Percentiles rank a stretch among this genome's conserved stretches.
Evolutionary conservation across 1,140 invertebrate species (phyloP).

Genomic region (Ylistrum balloti): DNA sequence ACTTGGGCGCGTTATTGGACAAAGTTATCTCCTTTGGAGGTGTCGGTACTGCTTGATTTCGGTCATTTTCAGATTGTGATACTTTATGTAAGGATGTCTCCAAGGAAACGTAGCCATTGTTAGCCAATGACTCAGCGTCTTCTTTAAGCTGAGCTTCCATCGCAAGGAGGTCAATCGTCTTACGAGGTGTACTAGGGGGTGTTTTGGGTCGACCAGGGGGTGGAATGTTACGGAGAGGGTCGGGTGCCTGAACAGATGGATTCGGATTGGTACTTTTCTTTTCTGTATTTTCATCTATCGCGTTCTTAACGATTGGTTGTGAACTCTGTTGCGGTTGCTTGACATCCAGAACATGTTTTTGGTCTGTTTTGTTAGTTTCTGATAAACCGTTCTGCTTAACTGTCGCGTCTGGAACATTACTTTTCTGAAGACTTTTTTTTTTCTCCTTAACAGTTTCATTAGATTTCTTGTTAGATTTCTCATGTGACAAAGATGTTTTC

Average conservation of each 20-base stretch:
- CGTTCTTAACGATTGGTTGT: neutral
- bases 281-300: neutral
- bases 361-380: neutral
- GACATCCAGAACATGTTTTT: neutral
- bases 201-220: neutral
- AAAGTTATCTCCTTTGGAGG: neutral
- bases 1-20: neutral
- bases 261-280: neutral
- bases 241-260: neutral
- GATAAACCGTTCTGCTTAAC: neutral
- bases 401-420: neutral
- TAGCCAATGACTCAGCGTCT: slow-evolving; percentile 3
- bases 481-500: neutral
- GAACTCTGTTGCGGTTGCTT: neutral
- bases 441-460: neutral
- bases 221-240: neutral
- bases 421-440: neutral
- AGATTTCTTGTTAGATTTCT: neutral
- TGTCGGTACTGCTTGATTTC: neutral
- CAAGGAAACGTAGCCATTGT: neutral
- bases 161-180: neutral
- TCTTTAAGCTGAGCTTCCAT: neutral
- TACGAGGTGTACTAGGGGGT: neutral
- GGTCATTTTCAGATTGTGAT: neutral
- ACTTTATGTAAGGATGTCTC: slow-evolving; percentile 20